A percentile compares a stretch with the other conserved stretches of the same genome.
These are phyloP conservation scores for Mus minutoides DNA, from an alignment of 2,797 vertebrate genomes.

Conservation along the genomic window DNA sequence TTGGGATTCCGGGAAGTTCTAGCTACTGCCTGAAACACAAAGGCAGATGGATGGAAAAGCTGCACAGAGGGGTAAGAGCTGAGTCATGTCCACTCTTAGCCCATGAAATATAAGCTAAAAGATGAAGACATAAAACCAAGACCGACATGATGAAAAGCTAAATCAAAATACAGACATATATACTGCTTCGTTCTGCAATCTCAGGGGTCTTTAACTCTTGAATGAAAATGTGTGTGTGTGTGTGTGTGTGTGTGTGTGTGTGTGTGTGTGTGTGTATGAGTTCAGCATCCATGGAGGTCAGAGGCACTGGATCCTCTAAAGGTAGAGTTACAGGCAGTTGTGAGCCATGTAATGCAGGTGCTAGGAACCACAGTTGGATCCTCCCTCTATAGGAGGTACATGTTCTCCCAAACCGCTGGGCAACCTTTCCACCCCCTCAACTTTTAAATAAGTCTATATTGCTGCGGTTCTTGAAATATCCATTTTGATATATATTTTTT, in stretches of 20 bases:
- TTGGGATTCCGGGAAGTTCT: constrained; percentile 52
- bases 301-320: neutral
- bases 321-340: neutral
- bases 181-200: neutral
- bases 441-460: constrained; percentile 42
- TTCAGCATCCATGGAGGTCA: neutral
- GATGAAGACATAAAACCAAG: constrained; percentile 25
- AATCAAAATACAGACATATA: constrained; percentile 13
- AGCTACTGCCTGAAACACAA: neutral
- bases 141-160: neutral
- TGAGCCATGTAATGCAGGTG: neutral
- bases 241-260: neutral
- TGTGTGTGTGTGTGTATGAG: neutral
- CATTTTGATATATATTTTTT: constrained; percentile 62
- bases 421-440: neutral
- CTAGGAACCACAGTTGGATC: neutral
- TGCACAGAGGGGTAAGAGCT: constrained; percentile 45
- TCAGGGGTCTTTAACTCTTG: neutral
- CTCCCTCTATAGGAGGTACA: neutral
- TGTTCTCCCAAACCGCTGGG: neutral
- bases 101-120: constrained; percentile 32
- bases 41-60: constrained; percentile 18
- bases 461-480: constrained; percentile 48
- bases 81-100: neutral
- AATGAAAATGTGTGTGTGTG: neutral